A percentile compares a stretch with the other conserved stretches of the same genome.
These are phyloP conservation scores for Tetropium fuscum DNA, from an alignment of 2,888 invertebrate genomes.

Conservation along the genomic window DNA sequence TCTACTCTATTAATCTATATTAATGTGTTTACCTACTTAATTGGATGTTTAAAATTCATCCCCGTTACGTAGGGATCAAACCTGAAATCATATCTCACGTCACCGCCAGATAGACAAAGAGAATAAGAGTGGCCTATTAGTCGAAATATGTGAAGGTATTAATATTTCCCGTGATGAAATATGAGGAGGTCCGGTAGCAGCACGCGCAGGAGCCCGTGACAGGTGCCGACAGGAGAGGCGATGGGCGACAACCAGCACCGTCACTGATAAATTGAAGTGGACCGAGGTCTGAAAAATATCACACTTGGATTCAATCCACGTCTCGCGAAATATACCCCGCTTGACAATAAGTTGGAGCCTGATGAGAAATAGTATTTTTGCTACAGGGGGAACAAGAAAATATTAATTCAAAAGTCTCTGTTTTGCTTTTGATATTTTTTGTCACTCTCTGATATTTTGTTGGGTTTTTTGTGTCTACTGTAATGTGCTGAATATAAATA, in stretches of 20 bases:
- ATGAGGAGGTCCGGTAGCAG: conserved; percentile 55
- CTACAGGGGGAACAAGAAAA: background rate
- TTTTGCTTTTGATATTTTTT: too few species aligned
- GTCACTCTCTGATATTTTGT: too few species aligned
- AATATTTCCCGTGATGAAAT: conserved; percentile 60
- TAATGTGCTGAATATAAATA: too few species aligned
- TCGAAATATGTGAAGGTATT: conserved; percentile 44
- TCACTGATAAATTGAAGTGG: conserved; percentile 64
- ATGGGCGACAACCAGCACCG: conserved; percentile 53
- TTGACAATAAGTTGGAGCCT: conserved; percentile 19
- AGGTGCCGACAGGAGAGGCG: conserved; percentile 60
- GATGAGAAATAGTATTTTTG: background rate
- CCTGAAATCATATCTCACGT: background rate
- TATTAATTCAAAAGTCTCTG: too few species aligned
- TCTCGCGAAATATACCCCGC: conserved; percentile 47
- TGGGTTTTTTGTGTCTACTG: too few species aligned
- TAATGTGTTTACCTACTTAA: too few species aligned
- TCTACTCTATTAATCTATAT: too few species aligned
- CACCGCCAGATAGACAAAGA: background rate
- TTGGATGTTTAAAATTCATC: too few species aligned
- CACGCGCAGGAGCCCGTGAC: conserved; percentile 54
- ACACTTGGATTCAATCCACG: conserved; percentile 62
- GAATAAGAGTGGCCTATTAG: conserved; percentile 21
- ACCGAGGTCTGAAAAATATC: conserved; percentile 51
- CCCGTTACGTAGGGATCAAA: too few species aligned